Conservation (phyloP, 2,113 vertebrate species). For the Dicrurus megarhynchus region DNA sequence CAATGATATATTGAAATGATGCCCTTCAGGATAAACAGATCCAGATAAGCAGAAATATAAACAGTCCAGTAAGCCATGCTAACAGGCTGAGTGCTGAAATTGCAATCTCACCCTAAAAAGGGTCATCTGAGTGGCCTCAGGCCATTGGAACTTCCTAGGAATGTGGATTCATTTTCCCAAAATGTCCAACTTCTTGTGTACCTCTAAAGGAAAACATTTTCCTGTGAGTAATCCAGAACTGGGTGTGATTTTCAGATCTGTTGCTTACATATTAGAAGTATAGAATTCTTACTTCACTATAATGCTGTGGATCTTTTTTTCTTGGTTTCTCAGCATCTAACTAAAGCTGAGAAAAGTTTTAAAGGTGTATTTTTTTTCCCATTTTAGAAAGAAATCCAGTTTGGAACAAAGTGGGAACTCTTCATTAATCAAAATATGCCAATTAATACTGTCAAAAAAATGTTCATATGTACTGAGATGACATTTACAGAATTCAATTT, state of each 20-base stretch:
- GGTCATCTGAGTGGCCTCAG: not conserved
- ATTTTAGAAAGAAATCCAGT: not conserved
- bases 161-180: not conserved
- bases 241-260: not conserved
- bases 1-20: not conserved
- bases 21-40: not conserved
- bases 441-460: not conserved
- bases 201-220: not conserved
- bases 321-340: not conserved
- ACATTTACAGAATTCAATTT: not conserved
- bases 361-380: not conserved
- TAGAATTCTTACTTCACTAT: not conserved
- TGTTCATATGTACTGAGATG: not conserved
- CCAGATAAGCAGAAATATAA: not conserved
- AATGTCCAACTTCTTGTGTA: not conserved
- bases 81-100: not conserved
- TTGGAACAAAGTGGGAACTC: not conserved
- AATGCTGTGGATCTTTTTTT: not conserved
- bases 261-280: not conserved
- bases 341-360: not conserved
- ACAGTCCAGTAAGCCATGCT: not conserved
- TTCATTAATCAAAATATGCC: conserved; percentile 17
- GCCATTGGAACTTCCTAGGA: not conserved
- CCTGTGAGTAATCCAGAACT: not conserved
- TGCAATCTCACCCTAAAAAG: not conserved